Conservation (phyloP, 64 coral and sea anemone genomes). For the Anthopleura sola region DNA sequence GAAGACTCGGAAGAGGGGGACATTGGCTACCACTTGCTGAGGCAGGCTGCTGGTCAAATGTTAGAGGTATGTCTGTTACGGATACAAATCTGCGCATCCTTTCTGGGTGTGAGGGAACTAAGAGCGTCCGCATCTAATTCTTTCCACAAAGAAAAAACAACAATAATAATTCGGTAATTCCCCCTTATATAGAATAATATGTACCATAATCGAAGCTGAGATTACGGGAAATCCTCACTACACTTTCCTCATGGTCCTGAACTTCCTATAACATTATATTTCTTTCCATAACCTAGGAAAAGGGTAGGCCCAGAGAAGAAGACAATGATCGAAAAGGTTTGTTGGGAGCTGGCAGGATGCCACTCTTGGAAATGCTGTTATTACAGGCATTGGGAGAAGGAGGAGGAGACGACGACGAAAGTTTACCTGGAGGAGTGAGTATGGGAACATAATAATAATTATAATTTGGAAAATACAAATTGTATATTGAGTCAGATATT, state of each 20-base stretch:
- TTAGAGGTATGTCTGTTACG: background rate
- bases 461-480: no score
- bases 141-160: no score
- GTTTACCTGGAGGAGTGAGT: background rate
- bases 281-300: background rate
- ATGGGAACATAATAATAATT: background rate
- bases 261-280: no score
- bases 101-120: no score
- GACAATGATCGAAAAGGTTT: background rate
- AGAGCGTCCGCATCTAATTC: no score
- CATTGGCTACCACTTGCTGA: background rate
- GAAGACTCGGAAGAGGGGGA: background rate
- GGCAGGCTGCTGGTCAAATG: background rate
- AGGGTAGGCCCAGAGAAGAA: background rate
- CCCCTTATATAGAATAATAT: no score
- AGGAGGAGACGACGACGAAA: background rate
- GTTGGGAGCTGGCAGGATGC: background rate
- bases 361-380: background rate
- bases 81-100: no score
- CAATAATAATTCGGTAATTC: no score
- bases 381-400: background rate
- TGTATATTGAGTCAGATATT: background rate
- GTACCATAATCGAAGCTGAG: no score
- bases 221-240: no score
- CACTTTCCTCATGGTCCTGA: no score